phyloP scores from a whole-genome alignment of 2,113 vertebrate species.

The Mormoops blainvillei region DNA sequence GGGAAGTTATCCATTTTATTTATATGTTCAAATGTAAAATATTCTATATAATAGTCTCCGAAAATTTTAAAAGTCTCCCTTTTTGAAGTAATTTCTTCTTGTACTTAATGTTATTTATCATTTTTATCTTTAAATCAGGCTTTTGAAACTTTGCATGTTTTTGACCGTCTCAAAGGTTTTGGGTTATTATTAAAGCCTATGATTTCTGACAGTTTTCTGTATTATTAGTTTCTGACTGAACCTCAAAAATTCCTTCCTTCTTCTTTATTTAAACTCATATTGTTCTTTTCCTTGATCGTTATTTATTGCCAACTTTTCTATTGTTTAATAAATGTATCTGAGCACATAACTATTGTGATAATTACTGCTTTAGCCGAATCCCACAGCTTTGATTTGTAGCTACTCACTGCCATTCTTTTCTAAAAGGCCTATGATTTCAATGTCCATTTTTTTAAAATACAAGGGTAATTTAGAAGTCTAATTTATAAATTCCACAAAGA shows the following conservation, averaged over 20 bases:
- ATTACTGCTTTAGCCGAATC: slow-evolving; percentile 1
- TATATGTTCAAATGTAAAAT: background rate
- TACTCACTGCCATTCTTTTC: background rate
- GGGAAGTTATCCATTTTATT: background rate
- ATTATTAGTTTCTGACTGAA: background rate
- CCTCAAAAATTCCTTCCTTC: background rate
- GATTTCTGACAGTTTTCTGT: background rate
- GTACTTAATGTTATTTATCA: background rate
- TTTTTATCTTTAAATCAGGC: background rate
- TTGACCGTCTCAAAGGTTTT: background rate
- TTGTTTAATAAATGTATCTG: slow-evolving; percentile 31
- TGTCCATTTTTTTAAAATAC: background rate
- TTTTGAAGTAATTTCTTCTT: background rate
- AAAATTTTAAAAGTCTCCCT: background rate
- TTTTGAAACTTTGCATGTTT: background rate
- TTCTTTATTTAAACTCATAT: background rate
- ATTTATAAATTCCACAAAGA: slow-evolving; percentile 13
- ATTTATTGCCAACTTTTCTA: background rate
- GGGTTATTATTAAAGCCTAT: background rate
- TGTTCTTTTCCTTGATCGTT: background rate
- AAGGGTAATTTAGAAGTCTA: slow-evolving; percentile 7
- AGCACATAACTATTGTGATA: background rate
- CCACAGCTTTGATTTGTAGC: background rate
- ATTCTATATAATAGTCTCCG: background rate
- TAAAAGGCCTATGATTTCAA: slow-evolving; percentile 32